Evolutionary conservation across 1,140 invertebrate genomes (phyloP).

Genomic region (Lerema accius): DNA sequence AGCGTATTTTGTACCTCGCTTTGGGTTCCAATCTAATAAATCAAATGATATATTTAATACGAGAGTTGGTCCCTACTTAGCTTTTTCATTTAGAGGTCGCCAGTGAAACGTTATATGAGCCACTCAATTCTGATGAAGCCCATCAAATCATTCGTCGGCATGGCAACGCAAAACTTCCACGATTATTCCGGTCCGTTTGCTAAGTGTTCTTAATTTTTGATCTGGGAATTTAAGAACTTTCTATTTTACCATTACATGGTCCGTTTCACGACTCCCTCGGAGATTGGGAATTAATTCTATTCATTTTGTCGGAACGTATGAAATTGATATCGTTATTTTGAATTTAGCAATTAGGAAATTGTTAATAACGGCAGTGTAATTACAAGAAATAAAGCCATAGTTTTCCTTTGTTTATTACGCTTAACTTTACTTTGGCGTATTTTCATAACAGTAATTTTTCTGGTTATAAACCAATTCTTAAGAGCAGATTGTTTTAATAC

Average conservation of each 20-base stretch:
- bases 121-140: conserved; percentile 58
- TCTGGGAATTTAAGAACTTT: conserved; percentile 56
- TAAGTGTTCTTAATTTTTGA: conserved; percentile 66
- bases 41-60: background rate
- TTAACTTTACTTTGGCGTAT: no score
- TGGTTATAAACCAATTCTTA: no score
- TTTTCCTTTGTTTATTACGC: no score
- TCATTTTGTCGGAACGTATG: no score
- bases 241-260: conserved; percentile 52
- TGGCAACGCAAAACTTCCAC: conserved; percentile 64
- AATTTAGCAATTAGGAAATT: no score
- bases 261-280: conserved; percentile 38
- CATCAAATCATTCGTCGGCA: conserved; percentile 70
- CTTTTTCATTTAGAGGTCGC: conserved; percentile 48
- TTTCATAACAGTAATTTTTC: no score
- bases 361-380: no score
- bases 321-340: no score
- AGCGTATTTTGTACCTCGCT: background rate
- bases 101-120: conserved; percentile 54
- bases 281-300: background rate
- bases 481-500: no score
- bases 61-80: conserved; percentile 6
- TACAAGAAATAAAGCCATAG: no score
- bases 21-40: conserved; percentile 1
- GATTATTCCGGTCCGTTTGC: conserved; percentile 72